Conservation (phyloP, 2,888 invertebrate genomes). For the Sesamia inferens region DNA sequence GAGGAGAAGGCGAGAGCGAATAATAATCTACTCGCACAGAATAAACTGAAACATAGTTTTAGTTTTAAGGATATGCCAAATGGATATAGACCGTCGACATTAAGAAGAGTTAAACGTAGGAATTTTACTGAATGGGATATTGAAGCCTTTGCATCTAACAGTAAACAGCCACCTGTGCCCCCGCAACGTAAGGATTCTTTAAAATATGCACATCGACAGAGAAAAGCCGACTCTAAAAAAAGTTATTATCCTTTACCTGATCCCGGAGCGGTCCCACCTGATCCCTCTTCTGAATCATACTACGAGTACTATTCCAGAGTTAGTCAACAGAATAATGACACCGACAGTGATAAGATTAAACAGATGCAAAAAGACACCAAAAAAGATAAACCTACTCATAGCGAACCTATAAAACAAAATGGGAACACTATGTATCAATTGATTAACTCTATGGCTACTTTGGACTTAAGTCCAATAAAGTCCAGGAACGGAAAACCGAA, state of each 20-base stretch:
- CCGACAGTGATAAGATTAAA: conserved; percentile 87
- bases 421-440: conserved; percentile 84
- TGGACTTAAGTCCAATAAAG: conserved; percentile 84
- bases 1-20: conserved; percentile 88
- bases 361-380: conserved; percentile 80
- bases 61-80: conserved; percentile 91
- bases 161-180: conserved; percentile 82
- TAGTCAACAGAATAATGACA: conserved; percentile 87
- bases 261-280: conserved; percentile 85
- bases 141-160: conserved; percentile 80
- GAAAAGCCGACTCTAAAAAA: conserved; percentile 86
- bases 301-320: conserved; percentile 89
- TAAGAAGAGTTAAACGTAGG: conserved; percentile 89
- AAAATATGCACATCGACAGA: conserved; percentile 88
- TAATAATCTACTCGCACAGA: conserved; percentile 88
- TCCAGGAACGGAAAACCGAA: conserved; percentile 80
- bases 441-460: conserved; percentile 87
- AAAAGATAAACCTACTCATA: conserved; percentile 73
- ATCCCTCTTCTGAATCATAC: conserved; percentile 87
- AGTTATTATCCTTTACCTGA: conserved; percentile 84
- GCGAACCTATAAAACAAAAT: conserved; percentile 67
- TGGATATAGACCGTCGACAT: conserved; percentile 90
- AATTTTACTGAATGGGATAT: conserved; percentile 91
- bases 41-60: conserved; percentile 88
- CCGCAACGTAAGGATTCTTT: conserved; percentile 87